Base-by-base conservation (phyloP, 2,888 invertebrate genomes). In the Lasius fuliginosus region DNA sequence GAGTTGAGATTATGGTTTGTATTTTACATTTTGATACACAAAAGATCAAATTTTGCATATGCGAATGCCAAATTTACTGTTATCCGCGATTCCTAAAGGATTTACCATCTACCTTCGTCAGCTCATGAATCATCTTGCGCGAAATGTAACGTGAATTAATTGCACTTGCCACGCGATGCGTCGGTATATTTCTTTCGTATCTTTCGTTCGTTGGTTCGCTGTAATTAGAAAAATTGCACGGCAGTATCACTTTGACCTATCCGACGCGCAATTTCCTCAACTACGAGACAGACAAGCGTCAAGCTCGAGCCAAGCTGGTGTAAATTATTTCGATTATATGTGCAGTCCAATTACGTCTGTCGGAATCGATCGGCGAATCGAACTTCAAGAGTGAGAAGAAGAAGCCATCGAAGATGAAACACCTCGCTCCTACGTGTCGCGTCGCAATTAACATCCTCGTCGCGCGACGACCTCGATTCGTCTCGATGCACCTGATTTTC, bases 391-490 rank as follows among this genome's bases (percentile, higher is more conserved):
- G 84, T 62, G 86, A 84, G 90, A 85, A 87, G 90, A 90, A 90
- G 89, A 89, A 89, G 89, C 89, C 89, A 89, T 90, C 89, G 89
- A 86, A 89, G 76, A 86, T 89, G 87, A 86, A 89, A 86, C 86
- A 12, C 89, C 88, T 91, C 90, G 89, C 89, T 88, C 82, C 88
- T 85, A 82, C 84, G 77, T 88, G 89, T 92, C 74, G 58, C 27
- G 73, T 58, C 89, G 92, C 92, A 92, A 92, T 93, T 92, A 93
- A 93, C 92, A 92, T 92, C 90, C 92, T 86, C 92, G 90, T 89
- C 89, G 88, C 88, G 88, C 88, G 87, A 85, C 91, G 92, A 89
- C 93, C 92, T 90, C 91, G 88, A 92, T 92, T 90, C 89, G 86
- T 89, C 90, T 82, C 90, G 90, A 86, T 90, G 92, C 91, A 91